Percentiles rank a stretch among this genome's conserved stretches.
phyloP scores from a whole-genome alignment of 2,888 invertebrate species.

The Helobdella robusta region DNA sequence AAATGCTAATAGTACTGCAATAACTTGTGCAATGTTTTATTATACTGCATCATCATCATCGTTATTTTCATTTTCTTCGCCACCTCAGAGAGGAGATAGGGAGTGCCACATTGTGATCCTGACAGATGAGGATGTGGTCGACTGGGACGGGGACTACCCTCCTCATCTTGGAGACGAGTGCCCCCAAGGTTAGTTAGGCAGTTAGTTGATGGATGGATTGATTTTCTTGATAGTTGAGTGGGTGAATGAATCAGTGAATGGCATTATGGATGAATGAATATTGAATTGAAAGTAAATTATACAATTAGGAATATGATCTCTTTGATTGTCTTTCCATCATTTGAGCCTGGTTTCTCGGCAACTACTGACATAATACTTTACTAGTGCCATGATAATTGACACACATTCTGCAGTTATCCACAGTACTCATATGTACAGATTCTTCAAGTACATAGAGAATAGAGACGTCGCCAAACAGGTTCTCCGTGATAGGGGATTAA shows the following conservation, averaged over 20 bases:
- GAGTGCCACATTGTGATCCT: conserved; percentile 95
- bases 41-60: not conserved
- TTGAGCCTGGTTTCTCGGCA: no score
- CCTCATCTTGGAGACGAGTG: conserved; percentile 99
- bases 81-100: conserved; percentile 73
- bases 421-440: conserved; percentile 87
- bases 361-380: no score
- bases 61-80: no score
- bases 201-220: no score
- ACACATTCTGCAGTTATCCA: conserved; percentile 67
- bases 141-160: conserved; percentile 98
- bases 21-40: not conserved
- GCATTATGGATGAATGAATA: no score
- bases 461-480: conserved; percentile 97
- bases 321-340: no score
- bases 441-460: conserved; percentile 99
- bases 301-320: no score
- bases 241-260: no score
- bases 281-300: no score
- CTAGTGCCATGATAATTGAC: no score
- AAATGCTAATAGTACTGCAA: not conserved
- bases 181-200: conserved; percentile 73
- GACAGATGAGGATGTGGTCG: conserved; percentile 84
- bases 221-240: no score
- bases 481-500: conserved; percentile 91